A percentile compares a stretch with the other conserved stretches of the same genome.
Evolutionary conservation across 2,888 invertebrate genomes (phyloP).

Genomic region (Pilophorus perplexus): DNA sequence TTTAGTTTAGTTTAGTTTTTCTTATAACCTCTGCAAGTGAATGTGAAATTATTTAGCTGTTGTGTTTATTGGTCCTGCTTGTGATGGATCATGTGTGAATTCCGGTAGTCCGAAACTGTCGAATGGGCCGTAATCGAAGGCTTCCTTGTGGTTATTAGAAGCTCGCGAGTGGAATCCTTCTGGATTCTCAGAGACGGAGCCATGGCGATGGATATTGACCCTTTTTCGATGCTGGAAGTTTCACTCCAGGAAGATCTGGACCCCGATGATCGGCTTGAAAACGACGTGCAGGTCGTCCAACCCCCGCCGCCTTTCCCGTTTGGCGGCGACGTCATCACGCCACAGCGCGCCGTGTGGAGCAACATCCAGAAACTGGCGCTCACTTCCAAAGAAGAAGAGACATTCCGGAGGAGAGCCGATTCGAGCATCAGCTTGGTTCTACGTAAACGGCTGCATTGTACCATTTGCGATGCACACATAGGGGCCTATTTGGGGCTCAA

Average conservation of each 20-base stretch:
- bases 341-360: slow-evolving; percentile 17
- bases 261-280: slow-evolving; percentile 2
- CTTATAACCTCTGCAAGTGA: too few relatives aligned
- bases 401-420: slow-evolving; percentile 17
- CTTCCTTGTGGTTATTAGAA: too few relatives aligned
- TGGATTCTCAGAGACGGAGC: too few relatives aligned
- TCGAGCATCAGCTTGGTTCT: slow-evolving; percentile 38
- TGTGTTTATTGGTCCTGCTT: too few relatives aligned
- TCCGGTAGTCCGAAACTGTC: too few relatives aligned
- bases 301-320: slow-evolving; percentile 10
- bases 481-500: slow-evolving; percentile 38
- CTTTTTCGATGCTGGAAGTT: slow-evolving; percentile 45
- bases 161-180: too few relatives aligned
- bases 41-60: too few relatives aligned
- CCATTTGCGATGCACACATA: slow-evolving; percentile 44
- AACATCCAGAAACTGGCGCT: slow-evolving; percentile 28
- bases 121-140: too few relatives aligned
- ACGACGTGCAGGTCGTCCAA: slow-evolving; percentile 21
- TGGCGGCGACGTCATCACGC: slow-evolving; percentile 16
- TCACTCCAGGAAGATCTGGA: slow-evolving; percentile 43
- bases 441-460: slow-evolving; percentile 41
- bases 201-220: slow-evolving; percentile 44
- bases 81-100: too few relatives aligned
- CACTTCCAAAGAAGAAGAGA: slow-evolving; percentile 34
- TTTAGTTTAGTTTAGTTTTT: too few relatives aligned